Evolutionary conservation across 37 sponge, comb jelly and placozoan genomes (phyloP).

Genomic region (Dysidea cf. avara): DNA sequence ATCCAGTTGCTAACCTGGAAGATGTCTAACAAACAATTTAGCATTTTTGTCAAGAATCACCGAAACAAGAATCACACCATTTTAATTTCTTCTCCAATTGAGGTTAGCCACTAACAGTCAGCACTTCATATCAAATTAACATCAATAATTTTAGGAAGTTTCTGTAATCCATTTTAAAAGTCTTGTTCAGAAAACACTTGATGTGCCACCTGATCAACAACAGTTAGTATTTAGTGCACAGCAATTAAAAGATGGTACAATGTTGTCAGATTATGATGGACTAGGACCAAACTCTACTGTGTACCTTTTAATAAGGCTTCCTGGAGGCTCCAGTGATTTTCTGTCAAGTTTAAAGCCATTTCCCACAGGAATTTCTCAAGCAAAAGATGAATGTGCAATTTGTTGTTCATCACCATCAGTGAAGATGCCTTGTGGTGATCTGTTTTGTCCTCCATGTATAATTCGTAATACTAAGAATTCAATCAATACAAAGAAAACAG

Average conservation of each 20-base stretch:
- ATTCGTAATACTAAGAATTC: constrained; percentile 15
- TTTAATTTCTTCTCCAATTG: too few relatives aligned
- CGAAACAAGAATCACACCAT: too few relatives aligned
- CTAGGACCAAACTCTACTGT: constrained; percentile 25
- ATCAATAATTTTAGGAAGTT: too few relatives aligned
- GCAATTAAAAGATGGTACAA: constrained; percentile 27
- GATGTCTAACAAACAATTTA: too few relatives aligned
- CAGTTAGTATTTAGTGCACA: constrained; percentile 46
- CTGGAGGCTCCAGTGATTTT: too few relatives aligned
- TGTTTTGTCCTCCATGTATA: neutral
- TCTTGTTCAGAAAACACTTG: constrained; percentile 15
- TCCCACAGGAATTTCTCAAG: too few relatives aligned
- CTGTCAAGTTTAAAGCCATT: too few relatives aligned
- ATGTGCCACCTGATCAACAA: constrained; percentile 30
- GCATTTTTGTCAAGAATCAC: too few relatives aligned
- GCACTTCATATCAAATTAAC: too few relatives aligned
- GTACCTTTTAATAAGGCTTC: constrained; percentile 45
- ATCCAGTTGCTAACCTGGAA: too few relatives aligned
- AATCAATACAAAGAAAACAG: constrained; percentile 13
- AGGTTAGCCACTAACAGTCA: too few relatives aligned
- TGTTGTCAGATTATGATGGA: constrained; percentile 19
- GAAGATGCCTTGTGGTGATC: constrained; percentile 29
- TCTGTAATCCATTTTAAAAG: constrained; percentile 31
- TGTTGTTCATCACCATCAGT: neutral
- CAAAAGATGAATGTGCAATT: constrained; percentile 33